These are phyloP conservation scores for Troglohyphantes excavatus DNA, from an alignment of 2,888 invertebrate species.

Conservation along the genomic window DNA sequence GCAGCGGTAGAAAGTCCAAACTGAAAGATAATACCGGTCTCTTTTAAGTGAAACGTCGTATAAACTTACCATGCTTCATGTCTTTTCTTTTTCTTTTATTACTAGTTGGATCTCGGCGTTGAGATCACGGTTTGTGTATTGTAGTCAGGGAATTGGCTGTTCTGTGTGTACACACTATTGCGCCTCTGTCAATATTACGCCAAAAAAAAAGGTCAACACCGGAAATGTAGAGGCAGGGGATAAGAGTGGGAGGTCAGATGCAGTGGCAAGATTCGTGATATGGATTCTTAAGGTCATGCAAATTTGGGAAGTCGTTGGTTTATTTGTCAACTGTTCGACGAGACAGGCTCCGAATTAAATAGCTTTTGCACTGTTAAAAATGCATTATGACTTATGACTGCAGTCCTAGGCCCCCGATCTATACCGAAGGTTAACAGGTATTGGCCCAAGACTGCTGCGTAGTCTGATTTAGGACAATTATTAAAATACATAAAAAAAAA, in stretches of 20 bases:
- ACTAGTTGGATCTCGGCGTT: constrained; percentile 17
- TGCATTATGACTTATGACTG: too few relatives aligned
- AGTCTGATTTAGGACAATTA: too few relatives aligned
- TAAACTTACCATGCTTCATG: constrained; percentile 76
- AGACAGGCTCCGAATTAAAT: too few relatives aligned
- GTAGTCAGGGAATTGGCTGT: not conserved
- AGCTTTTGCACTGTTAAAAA: too few relatives aligned
- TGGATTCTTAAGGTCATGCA: not conserved
- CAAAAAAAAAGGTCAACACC: constrained; percentile 52
- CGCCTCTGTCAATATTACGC: constrained; percentile 61
- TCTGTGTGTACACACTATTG: not conserved
- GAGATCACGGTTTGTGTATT: constrained; percentile 21
- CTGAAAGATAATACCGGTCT: constrained; percentile 61
- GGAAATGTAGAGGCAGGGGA: too few relatives aligned
- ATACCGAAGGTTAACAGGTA: too few relatives aligned
- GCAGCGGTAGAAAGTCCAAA: constrained; percentile 57
- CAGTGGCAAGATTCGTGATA: constrained; percentile 12
- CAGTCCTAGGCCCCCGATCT: too few relatives aligned
- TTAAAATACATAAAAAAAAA: too few relatives aligned
- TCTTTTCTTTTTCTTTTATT: constrained; percentile 39
- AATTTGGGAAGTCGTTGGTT: not conserved
- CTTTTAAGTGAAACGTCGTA: constrained; percentile 70
- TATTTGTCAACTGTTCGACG: not conserved
- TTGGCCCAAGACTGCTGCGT: too few relatives aligned
- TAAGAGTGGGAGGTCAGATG: not conserved